Evolutionary conservation across 1,140 invertebrate species (phyloP).

Genomic region (Papilio aristodemus): DNA sequence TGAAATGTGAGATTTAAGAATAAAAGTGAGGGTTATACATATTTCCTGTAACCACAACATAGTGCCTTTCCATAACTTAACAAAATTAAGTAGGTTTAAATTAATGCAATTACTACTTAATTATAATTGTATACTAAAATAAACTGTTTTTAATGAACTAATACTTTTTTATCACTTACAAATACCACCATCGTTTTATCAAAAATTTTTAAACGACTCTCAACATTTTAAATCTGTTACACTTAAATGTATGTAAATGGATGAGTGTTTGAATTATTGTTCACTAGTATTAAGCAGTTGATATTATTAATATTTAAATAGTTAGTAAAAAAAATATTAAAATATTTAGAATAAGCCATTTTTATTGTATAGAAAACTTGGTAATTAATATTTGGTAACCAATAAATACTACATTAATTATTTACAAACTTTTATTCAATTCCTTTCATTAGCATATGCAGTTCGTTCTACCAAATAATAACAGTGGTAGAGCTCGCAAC

Average conservation of each 20-base stretch:
- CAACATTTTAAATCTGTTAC: conserved; percentile 54
- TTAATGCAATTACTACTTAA: conserved; percentile 50
- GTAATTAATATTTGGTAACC: conserved; percentile 69
- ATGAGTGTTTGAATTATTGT: conserved; percentile 50
- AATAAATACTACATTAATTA: conserved; percentile 56
- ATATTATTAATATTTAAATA: conserved; percentile 53
- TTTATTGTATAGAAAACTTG: conserved; percentile 65
- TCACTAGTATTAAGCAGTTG: conserved; percentile 48
- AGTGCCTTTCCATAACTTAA: conserved; percentile 72
- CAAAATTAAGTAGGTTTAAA: conserved; percentile 50
- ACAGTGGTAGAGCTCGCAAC: no score
- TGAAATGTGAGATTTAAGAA: conserved; percentile 41
- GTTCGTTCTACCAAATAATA: no score
- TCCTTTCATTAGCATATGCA: conserved; percentile 2
- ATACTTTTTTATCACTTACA: conserved; percentile 41
- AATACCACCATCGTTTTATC: conserved; percentile 35
- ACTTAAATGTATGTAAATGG: conserved; percentile 36
- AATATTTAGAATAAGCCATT: conserved; percentile 57
- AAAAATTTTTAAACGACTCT: conserved; percentile 38
- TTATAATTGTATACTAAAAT: conserved; percentile 41
- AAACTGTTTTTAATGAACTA: conserved; percentile 38
- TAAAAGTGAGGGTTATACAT: conserved; percentile 51
- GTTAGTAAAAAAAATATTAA: conserved; percentile 55
- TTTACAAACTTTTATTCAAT: conserved; percentile 31
- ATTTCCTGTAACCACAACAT: conserved; percentile 64